Evolutionary conservation across 2,888 invertebrate species (phyloP), one percentile per base, ranked within the genome.

Genomic region (Allophyes oxyacanthae): DNA sequence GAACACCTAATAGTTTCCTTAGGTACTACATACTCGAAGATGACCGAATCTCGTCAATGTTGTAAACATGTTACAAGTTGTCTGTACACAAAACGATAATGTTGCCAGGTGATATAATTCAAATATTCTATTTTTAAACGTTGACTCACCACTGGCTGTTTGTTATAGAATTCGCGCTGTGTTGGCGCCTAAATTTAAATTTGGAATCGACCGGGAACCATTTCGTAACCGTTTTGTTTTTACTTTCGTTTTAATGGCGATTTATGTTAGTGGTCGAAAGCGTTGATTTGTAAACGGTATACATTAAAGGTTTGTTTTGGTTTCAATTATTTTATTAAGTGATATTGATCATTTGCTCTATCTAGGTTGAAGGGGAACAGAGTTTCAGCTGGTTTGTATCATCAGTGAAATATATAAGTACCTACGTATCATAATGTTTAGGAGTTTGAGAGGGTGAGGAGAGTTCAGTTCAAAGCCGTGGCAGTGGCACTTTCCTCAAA

Each of bases 101-200:
- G 83, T 86, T 87, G 84, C 86, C 87, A 86, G 85, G 83, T 85
- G 82, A 83, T 83, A 83, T 79, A 81, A 81, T 79, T 79, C 73
- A 77, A 82, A 86, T 74, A 76, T 69, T 59, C 79, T 82, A 84
- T 82, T 81, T 79, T 79, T 75, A 75, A 74, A 76, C 58, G 20
- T 63, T 86, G 87, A 88, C 79, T 87, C 88, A 86, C 78, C 76
- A 64, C 85, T 82, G 80, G 79, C 85, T 75, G 78, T 82, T 81
- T 79, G 78, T 72, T 68, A 72, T 72, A 64, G 73, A 69, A 79
- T 82, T 78, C 81, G 79, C 77, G 72, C 78, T 75, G 74, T 62
- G 72, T 84, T 86, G 81, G 84, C 89, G 87, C 87, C 83, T 78
- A 82, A 84, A 82, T 84, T 88, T 88, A 86, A 88, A 87, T 79